phyloP scores from a whole-genome alignment of 2,888 invertebrate species.

The Tupiocoris notatus region DNA sequence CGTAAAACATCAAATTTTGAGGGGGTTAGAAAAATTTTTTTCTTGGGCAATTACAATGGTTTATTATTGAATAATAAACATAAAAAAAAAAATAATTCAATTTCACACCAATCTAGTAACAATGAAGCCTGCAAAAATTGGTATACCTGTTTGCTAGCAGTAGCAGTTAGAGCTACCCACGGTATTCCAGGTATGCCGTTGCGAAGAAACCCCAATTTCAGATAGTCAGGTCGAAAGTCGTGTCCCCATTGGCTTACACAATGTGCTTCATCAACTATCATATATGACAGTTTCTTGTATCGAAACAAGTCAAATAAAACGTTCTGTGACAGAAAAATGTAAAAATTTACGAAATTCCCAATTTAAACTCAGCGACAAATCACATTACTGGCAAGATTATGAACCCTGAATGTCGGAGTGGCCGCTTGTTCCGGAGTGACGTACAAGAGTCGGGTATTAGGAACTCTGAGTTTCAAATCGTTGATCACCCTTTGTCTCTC shows the following conservation, averaged over 20 bases:
- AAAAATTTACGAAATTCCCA: too few species aligned
- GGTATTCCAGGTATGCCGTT: conserved; percentile 60
- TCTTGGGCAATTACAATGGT: too few species aligned
- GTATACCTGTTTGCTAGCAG: conserved; percentile 72
- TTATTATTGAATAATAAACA: too few species aligned
- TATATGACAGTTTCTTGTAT: conserved; percentile 77
- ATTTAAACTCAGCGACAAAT: too few species aligned
- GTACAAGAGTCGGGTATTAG: conserved; percentile 82
- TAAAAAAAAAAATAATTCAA: too few species aligned
- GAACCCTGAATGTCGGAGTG: conserved; percentile 68
- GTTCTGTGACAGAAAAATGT: conserved; percentile 33
- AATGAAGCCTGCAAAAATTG: too few species aligned
- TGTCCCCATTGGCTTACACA: conserved; percentile 99
- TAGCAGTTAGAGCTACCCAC: conserved; percentile 93
- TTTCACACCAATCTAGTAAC: too few species aligned
- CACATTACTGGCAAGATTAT: too few species aligned
- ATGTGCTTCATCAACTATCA: conserved; percentile 96
- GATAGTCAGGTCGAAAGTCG: conserved; percentile 93
- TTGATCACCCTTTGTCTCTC: conserved; percentile 75
- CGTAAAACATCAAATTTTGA: too few species aligned
- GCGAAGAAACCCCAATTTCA: conserved; percentile 76
- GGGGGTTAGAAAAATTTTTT: too few species aligned
- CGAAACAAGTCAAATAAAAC: conserved; percentile 66
- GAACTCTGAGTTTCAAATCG: conserved; percentile 72
- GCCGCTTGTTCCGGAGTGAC: conserved; percentile 96